Evolutionary conservation across 2,113 vertebrate genomes (phyloP), one percentile per base, ranked within the genome.

Genomic region (Progne subis): DNA sequence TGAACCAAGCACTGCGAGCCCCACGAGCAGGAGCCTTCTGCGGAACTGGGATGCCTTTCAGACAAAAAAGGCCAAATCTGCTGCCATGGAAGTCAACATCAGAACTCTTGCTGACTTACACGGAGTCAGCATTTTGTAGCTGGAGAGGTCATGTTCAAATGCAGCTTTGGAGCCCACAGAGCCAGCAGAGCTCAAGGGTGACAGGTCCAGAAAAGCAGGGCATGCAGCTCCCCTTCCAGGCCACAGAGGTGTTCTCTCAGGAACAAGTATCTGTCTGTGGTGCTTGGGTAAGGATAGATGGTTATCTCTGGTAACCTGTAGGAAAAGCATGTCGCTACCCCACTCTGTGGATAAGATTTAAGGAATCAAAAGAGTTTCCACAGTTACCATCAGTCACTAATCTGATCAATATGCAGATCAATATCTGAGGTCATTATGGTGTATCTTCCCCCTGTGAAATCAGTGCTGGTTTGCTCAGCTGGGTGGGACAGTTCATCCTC

Each of bases 391-490:
- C 47, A 68, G 74, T 41, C 49, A 53, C 43, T 31, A 59, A 60
- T 71, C 12, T 41, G 59, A 68, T 76, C 84, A 78, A n/a, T 85
- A 56, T 49, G 56, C 12, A 68, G 61, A 47, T 41, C 75, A 34
- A 4, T 37, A 28, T 16, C 34, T 70, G 65, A 37, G 44, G n/a
- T 82, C 23, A 32, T 29, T 39, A 4, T 0, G 2, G 21, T 64
- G 2, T 23, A 12, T 16, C 32, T 34, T 37, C 28, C 46, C 23
- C 8, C n/a, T 59, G 18, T 55, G n/a, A 13, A 37, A 63, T 18
- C 53, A 55, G 69, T 32, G 15, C 0, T 47, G 52, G 14, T 23
- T 92, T 1, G 0, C 55, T 37, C 67, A 65, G 1, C 1, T 50
- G 69, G 29, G 28, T 57, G 46, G 29, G 29, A 44, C 5, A 57